These are phyloP conservation scores for Procambarus virginalis DNA, from an alignment of 1,140 invertebrate species.

Conservation along the genomic window DNA sequence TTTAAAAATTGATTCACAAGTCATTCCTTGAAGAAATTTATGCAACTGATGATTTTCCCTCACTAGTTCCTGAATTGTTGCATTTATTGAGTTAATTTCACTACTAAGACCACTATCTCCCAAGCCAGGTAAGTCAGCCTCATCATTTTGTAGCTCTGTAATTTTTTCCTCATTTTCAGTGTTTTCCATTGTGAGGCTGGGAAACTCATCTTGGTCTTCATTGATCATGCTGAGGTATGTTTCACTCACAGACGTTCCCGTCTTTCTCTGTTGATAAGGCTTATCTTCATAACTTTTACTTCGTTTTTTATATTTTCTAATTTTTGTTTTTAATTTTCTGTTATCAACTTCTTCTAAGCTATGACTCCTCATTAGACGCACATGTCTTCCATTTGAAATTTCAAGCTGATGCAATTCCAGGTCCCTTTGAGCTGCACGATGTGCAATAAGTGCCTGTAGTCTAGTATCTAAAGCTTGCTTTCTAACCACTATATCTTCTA, in stretches of 20 bases:
- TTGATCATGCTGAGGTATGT: conserved; percentile 54
- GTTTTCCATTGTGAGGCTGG: conserved; percentile 47
- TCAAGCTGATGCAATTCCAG: neutral
- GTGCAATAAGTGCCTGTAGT: conserved; percentile 59
- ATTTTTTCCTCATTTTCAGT: conserved; percentile 57
- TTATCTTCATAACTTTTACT: conserved; percentile 58
- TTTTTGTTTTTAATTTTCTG: conserved; percentile 16
- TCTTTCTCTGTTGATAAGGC: neutral
- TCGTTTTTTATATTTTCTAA: conserved; percentile 42
- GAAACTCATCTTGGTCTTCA: conserved; percentile 63
- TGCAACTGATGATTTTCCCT: conserved; percentile 58
- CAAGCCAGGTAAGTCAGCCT: conserved; percentile 54
- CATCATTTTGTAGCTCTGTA: conserved; percentile 44
- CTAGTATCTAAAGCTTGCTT: conserved; percentile 51
- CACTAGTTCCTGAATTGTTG: conserved; percentile 60
- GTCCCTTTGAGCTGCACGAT: conserved; percentile 46
- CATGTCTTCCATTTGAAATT: neutral
- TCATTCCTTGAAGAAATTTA: conserved; percentile 62
- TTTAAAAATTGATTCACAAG: conserved; percentile 56
- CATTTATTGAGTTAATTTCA: conserved; percentile 64
- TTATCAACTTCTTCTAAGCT: conserved; percentile 49
- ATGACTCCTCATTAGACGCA: conserved; percentile 22
- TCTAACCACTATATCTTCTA: conserved; percentile 54
- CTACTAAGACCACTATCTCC: conserved; percentile 62
- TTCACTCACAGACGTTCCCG: neutral